Percentiles rank a stretch among this genome's conserved stretches.
Conservation (phyloP, 2,888 invertebrate species). For the Acronicta leporina region DNA sequence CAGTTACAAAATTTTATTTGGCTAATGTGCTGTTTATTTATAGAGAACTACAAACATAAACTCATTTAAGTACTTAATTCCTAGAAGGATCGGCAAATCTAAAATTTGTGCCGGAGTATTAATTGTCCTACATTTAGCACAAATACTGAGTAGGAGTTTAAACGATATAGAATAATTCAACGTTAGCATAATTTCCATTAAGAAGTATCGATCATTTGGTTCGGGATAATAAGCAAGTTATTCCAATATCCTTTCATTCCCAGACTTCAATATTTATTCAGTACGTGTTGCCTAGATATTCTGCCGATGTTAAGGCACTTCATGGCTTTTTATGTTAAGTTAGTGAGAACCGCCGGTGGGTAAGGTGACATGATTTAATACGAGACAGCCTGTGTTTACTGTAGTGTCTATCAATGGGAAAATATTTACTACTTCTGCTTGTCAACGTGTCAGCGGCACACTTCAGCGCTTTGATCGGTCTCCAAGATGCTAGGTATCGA, state of each 20-base stretch:
- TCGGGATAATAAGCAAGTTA: slow-evolving; percentile 9
- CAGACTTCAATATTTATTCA: slow-evolving; percentile 41
- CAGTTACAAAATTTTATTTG: slow-evolving; percentile 22
- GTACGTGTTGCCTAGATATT: slow-evolving; percentile 39
- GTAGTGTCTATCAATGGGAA: slow-evolving; percentile 54
- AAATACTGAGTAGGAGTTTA: neutral
- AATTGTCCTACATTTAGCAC: slow-evolving; percentile 27
- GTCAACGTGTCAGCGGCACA: slow-evolving; percentile 46
- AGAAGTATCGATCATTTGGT: no score
- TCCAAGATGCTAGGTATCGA: slow-evolving; percentile 5
- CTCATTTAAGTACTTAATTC: slow-evolving; percentile 10
- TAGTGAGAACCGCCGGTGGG: slow-evolving; percentile 36
- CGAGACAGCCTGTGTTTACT: slow-evolving; percentile 47
- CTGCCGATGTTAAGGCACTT: slow-evolving; percentile 45
- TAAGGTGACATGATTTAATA: slow-evolving; percentile 47
- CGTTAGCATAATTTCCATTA: neutral
- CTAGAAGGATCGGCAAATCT: slow-evolving; percentile 2
- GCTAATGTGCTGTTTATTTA: slow-evolving; percentile 33
- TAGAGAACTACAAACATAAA: slow-evolving; percentile 11
- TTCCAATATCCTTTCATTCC: slow-evolving; percentile 26
- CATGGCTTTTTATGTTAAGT: slow-evolving; percentile 54
- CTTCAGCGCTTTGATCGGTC: slow-evolving; percentile 40
- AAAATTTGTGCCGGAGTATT: slow-evolving; percentile 14
- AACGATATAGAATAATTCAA: slow-evolving; percentile 6
- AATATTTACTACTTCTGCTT: slow-evolving; percentile 44